Evolutionary conservation across 2,113 vertebrate species (phyloP).

Genomic region (Garra rufa): DNA sequence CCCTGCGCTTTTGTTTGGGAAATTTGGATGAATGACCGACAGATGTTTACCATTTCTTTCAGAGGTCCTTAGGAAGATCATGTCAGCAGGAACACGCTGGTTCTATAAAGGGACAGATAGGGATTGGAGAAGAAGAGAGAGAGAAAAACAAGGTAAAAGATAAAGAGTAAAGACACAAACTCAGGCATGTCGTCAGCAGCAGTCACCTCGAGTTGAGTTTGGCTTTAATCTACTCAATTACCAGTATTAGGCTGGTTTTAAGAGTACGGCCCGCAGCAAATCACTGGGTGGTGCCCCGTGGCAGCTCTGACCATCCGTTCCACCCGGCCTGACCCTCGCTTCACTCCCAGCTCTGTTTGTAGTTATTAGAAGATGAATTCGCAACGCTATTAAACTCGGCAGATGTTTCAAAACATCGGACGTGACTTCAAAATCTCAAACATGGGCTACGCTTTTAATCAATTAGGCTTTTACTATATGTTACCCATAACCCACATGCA

Average conservation of each 20-base stretch:
- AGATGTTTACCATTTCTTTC: slow-evolving; percentile 98
- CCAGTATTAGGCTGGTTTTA: slow-evolving; percentile 58
- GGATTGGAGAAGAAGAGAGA: slow-evolving; percentile 53
- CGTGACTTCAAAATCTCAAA: neutral
- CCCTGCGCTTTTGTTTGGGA: slow-evolving; percentile 66
- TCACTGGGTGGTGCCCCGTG: slow-evolving; percentile 57
- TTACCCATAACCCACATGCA: neutral
- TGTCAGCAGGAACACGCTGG: slow-evolving; percentile 97
- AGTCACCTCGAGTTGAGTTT: slow-evolving; percentile 40
- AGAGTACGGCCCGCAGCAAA: slow-evolving; percentile 64
- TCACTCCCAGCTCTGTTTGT: slow-evolving; percentile 30
- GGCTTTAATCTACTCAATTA: slow-evolving; percentile 65
- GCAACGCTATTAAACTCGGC: slow-evolving; percentile 45
- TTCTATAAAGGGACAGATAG: slow-evolving; percentile 78
- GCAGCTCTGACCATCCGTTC: slow-evolving; percentile 58
- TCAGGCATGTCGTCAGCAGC: neutral
- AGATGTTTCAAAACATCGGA: slow-evolving; percentile 48
- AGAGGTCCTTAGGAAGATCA: slow-evolving; percentile 98
- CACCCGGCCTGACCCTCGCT: slow-evolving; percentile 59
- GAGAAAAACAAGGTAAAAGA: slow-evolving; percentile 59
- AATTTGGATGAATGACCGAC: slow-evolving; percentile 79
- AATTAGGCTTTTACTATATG: slow-evolving; percentile 36
- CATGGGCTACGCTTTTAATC: slow-evolving; percentile 21
- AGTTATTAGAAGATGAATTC: slow-evolving; percentile 51
- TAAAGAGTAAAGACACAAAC: slow-evolving; percentile 27